Percentiles rank a stretch among this genome's conserved stretches.
Evolutionary conservation across 2,888 invertebrate genomes (phyloP).

Genomic region (Synergus japonicus): DNA sequence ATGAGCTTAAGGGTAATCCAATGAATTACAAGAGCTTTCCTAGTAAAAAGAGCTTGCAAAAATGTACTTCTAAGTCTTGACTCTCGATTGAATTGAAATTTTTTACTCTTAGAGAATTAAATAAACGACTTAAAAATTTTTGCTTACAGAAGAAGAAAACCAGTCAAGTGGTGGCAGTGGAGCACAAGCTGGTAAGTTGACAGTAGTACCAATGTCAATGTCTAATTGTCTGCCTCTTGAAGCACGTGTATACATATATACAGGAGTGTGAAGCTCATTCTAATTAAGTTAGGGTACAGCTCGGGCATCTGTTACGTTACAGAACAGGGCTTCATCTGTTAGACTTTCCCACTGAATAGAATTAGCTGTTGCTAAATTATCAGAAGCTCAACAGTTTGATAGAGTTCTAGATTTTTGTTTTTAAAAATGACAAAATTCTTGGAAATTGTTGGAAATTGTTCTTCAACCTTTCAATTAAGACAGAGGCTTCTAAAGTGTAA

Average conservation of each 20-base stretch:
- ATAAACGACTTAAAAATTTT: slow-evolving; percentile 45
- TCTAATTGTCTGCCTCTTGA: slow-evolving; percentile 31
- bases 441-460: not conserved
- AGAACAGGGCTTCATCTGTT: slow-evolving; percentile 71
- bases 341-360: slow-evolving; percentile 58
- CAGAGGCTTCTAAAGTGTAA: not conserved
- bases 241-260: slow-evolving; percentile 54
- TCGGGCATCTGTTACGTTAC: slow-evolving; percentile 71
- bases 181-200: slow-evolving; percentile 69
- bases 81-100: slow-evolving; percentile 17
- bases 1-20: slow-evolving; percentile 34
- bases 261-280: slow-evolving; percentile 66
- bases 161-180: slow-evolving; percentile 68
- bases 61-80: slow-evolving; percentile 38
- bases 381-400: slow-evolving; percentile 7
- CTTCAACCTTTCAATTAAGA: not conserved
- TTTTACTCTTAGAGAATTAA: slow-evolving; percentile 39
- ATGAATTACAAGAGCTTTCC: slow-evolving; percentile 32
- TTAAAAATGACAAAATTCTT: not conserved
- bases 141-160: slow-evolving; percentile 68
- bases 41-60: slow-evolving; percentile 19
- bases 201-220: slow-evolving; percentile 44
- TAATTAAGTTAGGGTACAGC: slow-evolving; percentile 71
- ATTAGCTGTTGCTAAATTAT: slow-evolving; percentile 54
- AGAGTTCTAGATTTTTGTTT: not conserved